Evolutionary conservation across 2,888 invertebrate genomes (phyloP).

Genomic region (Drosophila testacea): DNA sequence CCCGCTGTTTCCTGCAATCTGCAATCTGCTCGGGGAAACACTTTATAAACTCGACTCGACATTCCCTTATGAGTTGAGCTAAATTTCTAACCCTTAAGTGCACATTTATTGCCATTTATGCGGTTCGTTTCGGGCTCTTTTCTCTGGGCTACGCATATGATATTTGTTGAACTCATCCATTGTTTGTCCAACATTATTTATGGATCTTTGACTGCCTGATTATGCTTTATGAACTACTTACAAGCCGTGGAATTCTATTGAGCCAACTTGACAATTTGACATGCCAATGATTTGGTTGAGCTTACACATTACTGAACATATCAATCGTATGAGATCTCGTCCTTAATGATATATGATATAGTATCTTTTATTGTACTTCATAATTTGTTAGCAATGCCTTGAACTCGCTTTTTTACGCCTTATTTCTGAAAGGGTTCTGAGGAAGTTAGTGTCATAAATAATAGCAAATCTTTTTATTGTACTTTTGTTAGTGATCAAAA

Average conservation of each 20-base stretch:
- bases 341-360: slow-evolving; percentile 5
- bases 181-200: slow-evolving; percentile 68
- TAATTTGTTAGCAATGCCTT: slow-evolving; percentile 12
- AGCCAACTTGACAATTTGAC: slow-evolving; percentile 27
- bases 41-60: slow-evolving; percentile 3
- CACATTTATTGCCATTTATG: slow-evolving; percentile 80
- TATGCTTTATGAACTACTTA: slow-evolving; percentile 54
- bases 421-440: neutral
- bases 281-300: slow-evolving; percentile 57
- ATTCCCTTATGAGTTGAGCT: slow-evolving; percentile 23
- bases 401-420: neutral
- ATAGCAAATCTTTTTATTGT: no score
- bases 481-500: no score
- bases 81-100: slow-evolving; percentile 76
- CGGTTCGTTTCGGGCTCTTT: slow-evolving; percentile 68
- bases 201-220: slow-evolving; percentile 63
- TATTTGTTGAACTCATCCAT: slow-evolving; percentile 30
- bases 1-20: slow-evolving; percentile 61
- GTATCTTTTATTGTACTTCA: slow-evolving; percentile 6
- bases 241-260: slow-evolving; percentile 8
- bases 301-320: slow-evolving; percentile 26
- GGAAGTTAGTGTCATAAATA: no score
- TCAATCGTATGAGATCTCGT: slow-evolving; percentile 33
- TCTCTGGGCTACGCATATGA: slow-evolving; percentile 71
- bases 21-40: slow-evolving; percentile 54